A percentile compares a stretch with the other conserved stretches of the same genome.
These are phyloP conservation scores for Hippocampus comes DNA, from an alignment of 2,113 vertebrate genomes.

Conservation along the genomic window DNA sequence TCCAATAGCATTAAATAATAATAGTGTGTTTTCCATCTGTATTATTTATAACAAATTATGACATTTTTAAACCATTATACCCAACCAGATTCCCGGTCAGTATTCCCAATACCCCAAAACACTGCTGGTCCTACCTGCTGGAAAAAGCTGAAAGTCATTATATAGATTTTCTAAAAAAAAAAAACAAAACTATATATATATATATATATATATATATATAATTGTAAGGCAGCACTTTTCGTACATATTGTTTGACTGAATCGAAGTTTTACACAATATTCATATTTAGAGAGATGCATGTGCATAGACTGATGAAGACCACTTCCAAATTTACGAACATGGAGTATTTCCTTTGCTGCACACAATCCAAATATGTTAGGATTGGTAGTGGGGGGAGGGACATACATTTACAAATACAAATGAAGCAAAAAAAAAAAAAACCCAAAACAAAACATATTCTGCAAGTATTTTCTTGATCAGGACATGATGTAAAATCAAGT, in stretches of 20 bases:
- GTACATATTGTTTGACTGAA: not conserved
- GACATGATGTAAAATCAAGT: not conserved
- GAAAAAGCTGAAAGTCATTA: too few species aligned
- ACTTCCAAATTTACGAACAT: not conserved
- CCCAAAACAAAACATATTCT: too few species aligned
- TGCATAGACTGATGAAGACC: not conserved
- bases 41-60: too few species aligned
- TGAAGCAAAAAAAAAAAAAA: not conserved
- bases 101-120: too few species aligned
- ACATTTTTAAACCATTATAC: too few species aligned
- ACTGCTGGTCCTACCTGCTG: too few species aligned
- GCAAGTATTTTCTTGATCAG: not conserved
- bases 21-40: not conserved
- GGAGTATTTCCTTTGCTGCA: conserved; percentile 15
- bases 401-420: not conserved
- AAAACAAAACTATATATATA: too few species aligned
- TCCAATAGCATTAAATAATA: not conserved
- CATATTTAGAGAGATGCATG: not conserved
- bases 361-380: not conserved
- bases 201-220: not conserved
- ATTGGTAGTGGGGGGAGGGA: not conserved
- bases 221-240: conserved; percentile 45
- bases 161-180: too few species aligned
- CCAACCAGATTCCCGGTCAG: too few species aligned
- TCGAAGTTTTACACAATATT: not conserved